Evolutionary conservation across 2,797 vertebrate genomes (phyloP).

Genomic region (Leuciscus waleckii): DNA sequence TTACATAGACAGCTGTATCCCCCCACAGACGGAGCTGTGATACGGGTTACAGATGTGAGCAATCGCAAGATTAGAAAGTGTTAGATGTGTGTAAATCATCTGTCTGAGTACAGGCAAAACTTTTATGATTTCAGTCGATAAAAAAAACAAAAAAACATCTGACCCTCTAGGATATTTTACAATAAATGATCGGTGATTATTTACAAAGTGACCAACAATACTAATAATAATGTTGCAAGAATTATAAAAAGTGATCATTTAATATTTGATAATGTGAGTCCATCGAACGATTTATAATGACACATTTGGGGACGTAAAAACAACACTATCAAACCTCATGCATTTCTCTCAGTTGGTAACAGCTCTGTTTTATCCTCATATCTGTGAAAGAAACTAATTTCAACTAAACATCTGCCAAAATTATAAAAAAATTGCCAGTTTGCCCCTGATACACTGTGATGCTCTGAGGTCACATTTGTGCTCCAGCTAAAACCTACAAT

Average conservation of each 20-base stretch:
- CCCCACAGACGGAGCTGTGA: constrained; percentile 22
- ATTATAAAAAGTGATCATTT: too few species aligned
- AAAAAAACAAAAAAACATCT: not conserved
- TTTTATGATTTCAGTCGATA: not conserved
- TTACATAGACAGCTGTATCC: constrained; percentile 66
- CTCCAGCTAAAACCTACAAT: not conserved
- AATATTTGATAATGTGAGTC: not conserved
- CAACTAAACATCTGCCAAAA: not conserved
- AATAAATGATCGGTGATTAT: too few species aligned
- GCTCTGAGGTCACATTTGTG: too few species aligned
- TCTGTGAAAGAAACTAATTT: not conserved
- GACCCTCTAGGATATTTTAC: not conserved
- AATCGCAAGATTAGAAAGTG: not conserved
- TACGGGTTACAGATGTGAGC: constrained; percentile 62
- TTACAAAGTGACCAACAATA: not conserved
- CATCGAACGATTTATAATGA: not conserved
- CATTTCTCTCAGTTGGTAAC: not conserved
- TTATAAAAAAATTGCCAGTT: not conserved
- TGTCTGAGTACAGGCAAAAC: not conserved
- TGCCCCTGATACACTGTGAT: not conserved
- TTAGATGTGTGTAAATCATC: not conserved
- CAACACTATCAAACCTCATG: not conserved
- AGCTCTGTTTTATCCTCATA: not conserved
- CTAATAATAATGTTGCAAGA: too few species aligned
- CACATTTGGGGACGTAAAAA: too few species aligned